Evolutionary conservation across 2,113 vertebrate species (phyloP).

Genomic region (Sceloporus undulatus): DNA sequence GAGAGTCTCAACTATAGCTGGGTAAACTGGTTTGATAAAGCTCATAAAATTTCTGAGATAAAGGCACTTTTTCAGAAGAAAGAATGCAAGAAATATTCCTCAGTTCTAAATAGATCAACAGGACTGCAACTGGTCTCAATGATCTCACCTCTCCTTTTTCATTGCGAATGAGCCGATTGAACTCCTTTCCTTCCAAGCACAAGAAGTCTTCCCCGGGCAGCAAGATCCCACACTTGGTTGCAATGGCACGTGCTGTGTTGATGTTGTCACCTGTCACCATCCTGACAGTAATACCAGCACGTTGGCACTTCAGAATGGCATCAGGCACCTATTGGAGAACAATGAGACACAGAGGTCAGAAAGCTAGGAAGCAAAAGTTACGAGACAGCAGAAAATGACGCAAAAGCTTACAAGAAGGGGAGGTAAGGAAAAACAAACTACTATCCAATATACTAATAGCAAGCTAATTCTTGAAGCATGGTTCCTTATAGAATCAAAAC

Average conservation of each 20-base stretch:
- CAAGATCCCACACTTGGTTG: constrained; percentile 96
- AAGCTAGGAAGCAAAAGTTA: not conserved
- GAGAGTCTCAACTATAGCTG: not conserved
- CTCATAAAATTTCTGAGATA: not conserved
- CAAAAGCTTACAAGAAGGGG: not conserved
- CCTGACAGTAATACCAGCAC: constrained; percentile 93
- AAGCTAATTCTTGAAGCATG: not conserved
- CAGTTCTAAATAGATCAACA: not conserved
- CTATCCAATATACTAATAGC: not conserved
- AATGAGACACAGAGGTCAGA: not conserved
- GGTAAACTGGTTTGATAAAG: not conserved
- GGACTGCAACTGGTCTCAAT: not conserved
- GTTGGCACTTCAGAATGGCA: constrained; percentile 92
- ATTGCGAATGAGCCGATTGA: constrained; percentile 95
- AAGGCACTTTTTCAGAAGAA: not conserved
- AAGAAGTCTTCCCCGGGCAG: constrained; percentile 91
- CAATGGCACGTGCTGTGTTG: constrained; percentile 96
- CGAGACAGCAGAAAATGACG: not conserved
- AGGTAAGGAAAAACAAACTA: not conserved
- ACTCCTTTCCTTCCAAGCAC: constrained; percentile 96
- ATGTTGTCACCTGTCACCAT: constrained; percentile 99
- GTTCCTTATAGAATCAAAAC: not conserved
- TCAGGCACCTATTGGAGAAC: constrained; percentile 86
- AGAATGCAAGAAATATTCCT: not conserved
- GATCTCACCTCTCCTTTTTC: constrained; percentile 92